Conservation (phyloP, 2,888 invertebrate species). For the Calameuta idolon region DNA sequence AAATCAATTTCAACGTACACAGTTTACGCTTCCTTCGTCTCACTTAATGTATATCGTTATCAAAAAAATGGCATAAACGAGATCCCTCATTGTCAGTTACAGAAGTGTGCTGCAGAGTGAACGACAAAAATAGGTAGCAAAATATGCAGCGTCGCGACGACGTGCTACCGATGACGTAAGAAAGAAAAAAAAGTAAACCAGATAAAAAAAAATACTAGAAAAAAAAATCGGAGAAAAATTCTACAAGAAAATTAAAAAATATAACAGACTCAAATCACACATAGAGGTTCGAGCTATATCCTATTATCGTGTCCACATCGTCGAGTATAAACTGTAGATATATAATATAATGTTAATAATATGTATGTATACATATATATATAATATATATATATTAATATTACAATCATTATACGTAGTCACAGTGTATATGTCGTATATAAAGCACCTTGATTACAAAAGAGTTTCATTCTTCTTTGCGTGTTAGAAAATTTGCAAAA, state of each 20-base stretch:
- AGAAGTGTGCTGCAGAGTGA: conserved; percentile 15
- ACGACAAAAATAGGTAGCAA: not conserved
- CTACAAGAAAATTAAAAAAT: conserved; percentile 11
- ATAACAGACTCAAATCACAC: conserved; percentile 33
- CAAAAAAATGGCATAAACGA: conserved; percentile 55
- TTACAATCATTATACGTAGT: conserved; percentile 31
- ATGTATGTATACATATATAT: conserved; percentile 45
- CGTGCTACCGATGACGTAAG: conserved; percentile 1
- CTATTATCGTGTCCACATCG: conserved; percentile 40
- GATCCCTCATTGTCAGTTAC: conserved; percentile 44
- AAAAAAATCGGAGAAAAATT: conserved; percentile 15
- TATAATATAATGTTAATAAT: conserved; percentile 39
- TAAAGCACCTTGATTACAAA: conserved; percentile 60
- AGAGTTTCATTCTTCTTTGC: conserved; percentile 30
- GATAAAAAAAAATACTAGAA: conserved; percentile 6
- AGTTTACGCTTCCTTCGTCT: conserved; percentile 22
- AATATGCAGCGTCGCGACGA: not conserved
- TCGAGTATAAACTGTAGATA: conserved; percentile 42
- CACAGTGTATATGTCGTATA: conserved; percentile 39
- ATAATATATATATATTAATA: conserved; percentile 34
- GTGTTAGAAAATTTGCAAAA: conserved; percentile 50
- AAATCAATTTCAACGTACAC: conserved; percentile 23
- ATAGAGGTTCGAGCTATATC: conserved; percentile 42
- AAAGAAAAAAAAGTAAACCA: not conserved
- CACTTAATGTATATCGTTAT: conserved; percentile 39